A percentile compares a stretch with the other conserved stretches of the same genome.
phyloP scores from a whole-genome alignment of 1,140 invertebrate genomes.

The Dendrolimus kikuchii region DNA sequence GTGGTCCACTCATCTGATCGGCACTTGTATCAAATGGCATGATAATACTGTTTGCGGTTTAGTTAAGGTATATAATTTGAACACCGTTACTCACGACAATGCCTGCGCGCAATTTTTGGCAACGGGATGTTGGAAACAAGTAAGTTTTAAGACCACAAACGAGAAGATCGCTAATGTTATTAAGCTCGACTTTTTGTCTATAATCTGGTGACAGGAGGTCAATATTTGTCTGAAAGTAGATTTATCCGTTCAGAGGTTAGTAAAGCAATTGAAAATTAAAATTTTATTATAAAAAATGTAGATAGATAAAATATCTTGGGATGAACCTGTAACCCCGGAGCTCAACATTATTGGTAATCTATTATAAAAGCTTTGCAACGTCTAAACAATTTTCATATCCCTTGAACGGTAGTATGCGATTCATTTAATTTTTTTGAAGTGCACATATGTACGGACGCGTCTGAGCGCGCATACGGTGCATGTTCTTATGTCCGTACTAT shows the following conservation, averaged over 20 bases:
- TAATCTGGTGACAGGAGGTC: conserved; percentile 10
- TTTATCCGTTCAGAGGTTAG: conserved; percentile 3
- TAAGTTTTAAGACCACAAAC: conserved; percentile 1
- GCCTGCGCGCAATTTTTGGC: background rate
- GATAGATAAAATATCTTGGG: conserved; percentile 12
- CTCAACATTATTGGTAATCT: conserved; percentile 9
- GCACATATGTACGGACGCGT: conserved; percentile 18
- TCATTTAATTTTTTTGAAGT: too few relatives aligned
- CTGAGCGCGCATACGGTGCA: conserved; percentile 18
- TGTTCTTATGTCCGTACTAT: conserved; percentile 17
- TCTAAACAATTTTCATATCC: conserved; percentile 14
- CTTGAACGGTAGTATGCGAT: too few relatives aligned
- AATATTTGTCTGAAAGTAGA: background rate
- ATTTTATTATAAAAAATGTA: conserved; percentile 14
- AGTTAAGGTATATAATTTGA: conserved; percentile 3
- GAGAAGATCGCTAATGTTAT: conserved; percentile 4
- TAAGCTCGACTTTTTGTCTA: conserved; percentile 8
- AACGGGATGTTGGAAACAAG: conserved; percentile 3
- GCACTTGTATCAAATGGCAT: conserved; percentile 7
- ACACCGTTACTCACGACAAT: conserved; percentile 5
- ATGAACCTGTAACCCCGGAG: conserved; percentile 7
- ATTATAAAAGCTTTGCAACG: conserved; percentile 10
- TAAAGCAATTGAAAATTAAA: conserved; percentile 11
- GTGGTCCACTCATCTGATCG: conserved; percentile 5
- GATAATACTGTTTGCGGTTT: background rate